Base-by-base conservation (phyloP, 2,113 vertebrate species). In the Beaufortia kweichowensis region DNA sequence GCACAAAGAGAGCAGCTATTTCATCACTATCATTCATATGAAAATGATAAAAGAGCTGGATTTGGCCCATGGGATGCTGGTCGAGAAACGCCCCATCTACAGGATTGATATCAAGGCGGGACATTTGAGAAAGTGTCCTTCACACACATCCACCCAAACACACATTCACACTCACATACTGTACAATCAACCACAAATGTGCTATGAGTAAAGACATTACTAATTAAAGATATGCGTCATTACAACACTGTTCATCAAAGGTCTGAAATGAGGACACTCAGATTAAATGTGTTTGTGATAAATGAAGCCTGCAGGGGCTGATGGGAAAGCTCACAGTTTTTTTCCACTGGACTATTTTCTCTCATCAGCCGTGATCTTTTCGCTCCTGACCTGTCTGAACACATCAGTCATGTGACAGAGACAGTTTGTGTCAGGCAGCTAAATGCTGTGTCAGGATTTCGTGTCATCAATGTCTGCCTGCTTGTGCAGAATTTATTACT, bases 191-290 rank as follows among this genome's bases (percentile, higher is more conserved):
- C 3, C 64, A 43, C 57, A 70, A 64, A 57, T 59, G 29, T 50
- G 59, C 10, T 10, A 17, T 23, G 29, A 24, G 43, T 62, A 28
- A 77, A 56, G 55, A 62, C 55, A 67, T 41, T 69, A 33, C 55
- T 78, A 73, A 81, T 84, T 76, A 82, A 80, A 43, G 4, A 43
- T 31, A 9, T 39, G 60, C 59, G 70, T 74, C 76, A 74, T 65
- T 70, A 71, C 46, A 59, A 61, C 29, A 60, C 56, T 59, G 65
- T 71, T 39, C 2, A 76, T 80, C 70, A 78, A 67, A 69, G 21
- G 65, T 41, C 60, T 60, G 66, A 50, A 55, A 28, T 0, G 55
- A 56, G 69, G n/a, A 48, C 66, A 56, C 12, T n/a, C 1, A 4
- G 50, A 63, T 43, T 57, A 67, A n/a, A 43, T 57, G n/a, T 48